These are phyloP conservation scores for Papilio elwesi DNA, from an alignment of 2,888 invertebrate species.

Conservation along the genomic window DNA sequence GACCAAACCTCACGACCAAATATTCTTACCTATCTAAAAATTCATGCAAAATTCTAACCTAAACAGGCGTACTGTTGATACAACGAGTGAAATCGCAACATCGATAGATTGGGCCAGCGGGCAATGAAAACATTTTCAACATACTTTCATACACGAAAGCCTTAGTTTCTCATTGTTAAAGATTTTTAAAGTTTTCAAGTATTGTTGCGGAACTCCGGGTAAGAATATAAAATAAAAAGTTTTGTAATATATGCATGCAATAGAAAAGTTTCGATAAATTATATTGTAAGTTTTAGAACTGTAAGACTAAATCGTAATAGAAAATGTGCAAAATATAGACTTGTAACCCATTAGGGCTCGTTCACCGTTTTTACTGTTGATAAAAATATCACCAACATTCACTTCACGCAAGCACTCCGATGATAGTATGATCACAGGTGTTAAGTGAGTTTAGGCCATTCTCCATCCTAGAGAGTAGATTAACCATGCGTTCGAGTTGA, in stretches of 20 bases:
- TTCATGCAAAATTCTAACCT: neutral
- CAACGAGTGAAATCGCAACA: neutral
- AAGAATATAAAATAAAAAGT: conserved; percentile 16
- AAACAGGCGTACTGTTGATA: neutral
- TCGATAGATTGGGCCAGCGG: neutral
- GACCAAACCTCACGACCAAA: no score
- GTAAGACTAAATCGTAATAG: neutral
- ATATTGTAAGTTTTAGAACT: conserved; percentile 2
- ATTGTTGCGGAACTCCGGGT: neutral
- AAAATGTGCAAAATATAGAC: neutral
- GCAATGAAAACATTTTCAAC: no score
- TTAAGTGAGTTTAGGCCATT: no score
- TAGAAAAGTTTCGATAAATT: conserved; percentile 1
- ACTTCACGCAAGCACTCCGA: no score
- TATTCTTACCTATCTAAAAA: no score
- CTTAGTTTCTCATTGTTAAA: conserved; percentile 4
- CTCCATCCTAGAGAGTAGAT: no score
- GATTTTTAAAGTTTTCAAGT: conserved; percentile 15
- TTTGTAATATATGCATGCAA: conserved; percentile 18
- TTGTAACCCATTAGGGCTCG: no score
- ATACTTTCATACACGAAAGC: neutral
- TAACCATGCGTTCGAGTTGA: no score
- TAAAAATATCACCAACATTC: no score
- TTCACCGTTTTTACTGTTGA: no score
- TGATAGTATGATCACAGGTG: no score